phyloP scores from a whole-genome alignment of 2,888 invertebrate species.

The Megastigmus dorsalis region DNA sequence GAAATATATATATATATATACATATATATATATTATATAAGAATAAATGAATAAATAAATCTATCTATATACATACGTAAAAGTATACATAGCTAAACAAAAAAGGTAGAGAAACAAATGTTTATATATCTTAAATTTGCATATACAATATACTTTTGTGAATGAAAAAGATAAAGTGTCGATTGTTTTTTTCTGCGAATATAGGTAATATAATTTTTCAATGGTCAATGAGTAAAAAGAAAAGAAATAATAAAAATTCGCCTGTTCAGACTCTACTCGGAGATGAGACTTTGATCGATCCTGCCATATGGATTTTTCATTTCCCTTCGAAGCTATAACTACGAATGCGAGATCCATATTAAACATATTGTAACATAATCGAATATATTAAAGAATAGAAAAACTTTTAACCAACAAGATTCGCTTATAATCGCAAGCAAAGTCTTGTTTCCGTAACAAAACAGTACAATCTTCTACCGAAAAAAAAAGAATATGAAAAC shows the following conservation, averaged over 20 bases:
- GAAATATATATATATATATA: conserved; percentile 52
- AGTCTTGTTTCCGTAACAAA: conserved; percentile 52
- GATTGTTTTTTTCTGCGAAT: conserved; percentile 44
- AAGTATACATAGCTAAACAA: conserved; percentile 54
- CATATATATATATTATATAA: too few relatives aligned
- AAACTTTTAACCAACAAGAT: not conserved
- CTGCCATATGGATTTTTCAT: conserved; percentile 50
- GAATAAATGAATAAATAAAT: conserved; percentile 47
- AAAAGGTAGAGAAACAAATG: too few relatives aligned
- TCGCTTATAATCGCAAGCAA: conserved; percentile 16
- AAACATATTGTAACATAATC: conserved; percentile 20
- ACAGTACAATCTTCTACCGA: conserved; percentile 51
- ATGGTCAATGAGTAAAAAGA: too few relatives aligned
- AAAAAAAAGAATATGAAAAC: too few relatives aligned
- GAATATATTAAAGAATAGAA: not conserved
- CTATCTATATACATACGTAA: conserved; percentile 51
- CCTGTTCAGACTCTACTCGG: conserved; percentile 51
- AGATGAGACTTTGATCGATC: conserved; percentile 49
- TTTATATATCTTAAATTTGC: conserved; percentile 44
- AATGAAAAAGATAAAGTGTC: conserved; percentile 43
- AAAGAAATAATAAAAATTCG: too few relatives aligned
- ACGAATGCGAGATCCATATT: conserved; percentile 12
- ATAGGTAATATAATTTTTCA: conserved; percentile 17
- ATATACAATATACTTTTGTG: conserved; percentile 44
- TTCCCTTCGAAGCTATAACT: conserved; percentile 22